phyloP scores from a whole-genome alignment of 1,140 invertebrate species.

The Macrotrachela quadricornifera region DNA sequence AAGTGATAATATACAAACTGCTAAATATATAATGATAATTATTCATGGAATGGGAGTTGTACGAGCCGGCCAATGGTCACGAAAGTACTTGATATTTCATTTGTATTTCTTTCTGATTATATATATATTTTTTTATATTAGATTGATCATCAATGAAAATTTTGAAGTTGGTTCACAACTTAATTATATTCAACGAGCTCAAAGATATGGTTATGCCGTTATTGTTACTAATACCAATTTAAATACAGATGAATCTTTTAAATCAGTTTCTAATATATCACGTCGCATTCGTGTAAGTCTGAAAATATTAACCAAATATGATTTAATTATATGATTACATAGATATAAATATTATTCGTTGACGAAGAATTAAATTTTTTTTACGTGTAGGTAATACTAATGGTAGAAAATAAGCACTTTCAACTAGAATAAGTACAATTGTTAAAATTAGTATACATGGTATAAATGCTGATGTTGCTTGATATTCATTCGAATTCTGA shows the following conservation, averaged over 20 bases:
- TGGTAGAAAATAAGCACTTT: too few relatives aligned
- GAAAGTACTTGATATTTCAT: constrained; percentile 28
- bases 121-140: constrained; percentile 27
- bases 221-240: constrained; percentile 53
- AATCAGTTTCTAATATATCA: too few relatives aligned
- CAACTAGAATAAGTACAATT: too few relatives aligned
- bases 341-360: too few relatives aligned
- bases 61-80: constrained; percentile 55
- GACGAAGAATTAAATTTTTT: too few relatives aligned
- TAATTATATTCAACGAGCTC: constrained; percentile 45
- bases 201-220: constrained; percentile 43
- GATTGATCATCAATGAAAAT: constrained; percentile 53
- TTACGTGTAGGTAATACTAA: too few relatives aligned
- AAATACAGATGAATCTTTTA: constrained; percentile 27
- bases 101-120: neutral
- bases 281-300: too few relatives aligned
- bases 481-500: too few relatives aligned
- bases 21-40: constrained; percentile 43
- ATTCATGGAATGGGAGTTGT: constrained; percentile 57
- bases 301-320: too few relatives aligned
- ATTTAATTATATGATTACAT: too few relatives aligned
- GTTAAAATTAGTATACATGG: too few relatives aligned
- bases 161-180: constrained; percentile 50
- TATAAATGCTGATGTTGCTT: too few relatives aligned
- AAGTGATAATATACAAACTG: constrained; percentile 31